A percentile compares a stretch with the other conserved stretches of the same genome.
Conservation (phyloP, 2,797 vertebrate species). For the Acanthornis magna region DNA sequence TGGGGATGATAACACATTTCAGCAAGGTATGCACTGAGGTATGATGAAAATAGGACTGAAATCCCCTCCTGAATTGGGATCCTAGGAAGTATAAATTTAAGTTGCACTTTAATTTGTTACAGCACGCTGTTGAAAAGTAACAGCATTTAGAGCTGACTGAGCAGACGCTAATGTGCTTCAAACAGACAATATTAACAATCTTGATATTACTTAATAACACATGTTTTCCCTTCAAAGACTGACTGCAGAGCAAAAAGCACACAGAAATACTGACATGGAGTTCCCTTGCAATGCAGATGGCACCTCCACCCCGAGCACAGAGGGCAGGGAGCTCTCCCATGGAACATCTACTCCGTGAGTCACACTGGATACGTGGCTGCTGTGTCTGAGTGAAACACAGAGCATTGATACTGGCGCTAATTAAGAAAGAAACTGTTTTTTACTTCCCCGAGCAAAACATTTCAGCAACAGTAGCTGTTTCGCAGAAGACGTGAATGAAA, state of each 20-base stretch:
- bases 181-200: slow-evolving; percentile 65
- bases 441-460: neutral
- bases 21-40: slow-evolving; percentile 29
- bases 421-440: neutral
- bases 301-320: neutral
- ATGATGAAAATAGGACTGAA: slow-evolving; percentile 52
- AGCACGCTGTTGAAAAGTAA: slow-evolving; percentile 24
- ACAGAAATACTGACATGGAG: neutral
- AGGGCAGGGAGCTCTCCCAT: neutral
- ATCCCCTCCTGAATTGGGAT: slow-evolving; percentile 23
- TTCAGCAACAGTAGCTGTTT: neutral
- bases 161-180: slow-evolving; percentile 42
- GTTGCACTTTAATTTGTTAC: slow-evolving; percentile 57
- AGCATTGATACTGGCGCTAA: neutral
- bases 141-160: slow-evolving; percentile 53
- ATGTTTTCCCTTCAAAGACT: slow-evolving; percentile 45
- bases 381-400: neutral
- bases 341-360: neutral
- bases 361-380: neutral
- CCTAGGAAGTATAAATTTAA: slow-evolving; percentile 23
- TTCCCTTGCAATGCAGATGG: neutral
- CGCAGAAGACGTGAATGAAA: neutral
- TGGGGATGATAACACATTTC: slow-evolving; percentile 60
- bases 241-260: neutral
- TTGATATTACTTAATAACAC: slow-evolving; percentile 63